Conservation (phyloP, 2,888 invertebrate species). For the Altica lythri region DNA sequence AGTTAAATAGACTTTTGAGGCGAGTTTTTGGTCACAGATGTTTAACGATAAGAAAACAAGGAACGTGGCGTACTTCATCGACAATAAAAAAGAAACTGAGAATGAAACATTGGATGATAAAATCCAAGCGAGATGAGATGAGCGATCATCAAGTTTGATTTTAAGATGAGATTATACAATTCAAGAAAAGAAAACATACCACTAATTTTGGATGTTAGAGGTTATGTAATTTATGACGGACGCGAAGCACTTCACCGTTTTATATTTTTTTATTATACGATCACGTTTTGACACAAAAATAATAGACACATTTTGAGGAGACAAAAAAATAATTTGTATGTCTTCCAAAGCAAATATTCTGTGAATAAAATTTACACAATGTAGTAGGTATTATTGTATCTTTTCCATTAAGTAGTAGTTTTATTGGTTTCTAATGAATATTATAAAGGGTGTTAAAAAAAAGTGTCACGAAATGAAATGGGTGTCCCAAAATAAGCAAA, state of each 20-base stretch:
- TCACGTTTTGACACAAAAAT: too few relatives aligned
- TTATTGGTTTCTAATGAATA: too few relatives aligned
- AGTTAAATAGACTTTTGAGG: conserved; percentile 43
- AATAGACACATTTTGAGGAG: too few relatives aligned
- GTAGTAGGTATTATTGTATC: too few relatives aligned
- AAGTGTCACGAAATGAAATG: too few relatives aligned
- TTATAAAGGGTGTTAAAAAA: too few relatives aligned
- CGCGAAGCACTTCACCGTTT: conserved; percentile 8
- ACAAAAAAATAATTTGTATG: too few relatives aligned
- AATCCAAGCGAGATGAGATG: conserved; percentile 20
- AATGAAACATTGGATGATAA: conserved; percentile 20
- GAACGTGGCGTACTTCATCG: conserved; percentile 37
- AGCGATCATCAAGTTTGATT: conserved; percentile 24
- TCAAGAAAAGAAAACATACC: conserved; percentile 18
- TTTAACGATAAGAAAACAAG: conserved; percentile 42
- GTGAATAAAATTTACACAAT: too few relatives aligned
- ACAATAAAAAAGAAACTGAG: conserved; percentile 31
- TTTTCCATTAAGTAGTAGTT: too few relatives aligned
- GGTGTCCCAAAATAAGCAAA: too few relatives aligned
- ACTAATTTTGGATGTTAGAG: conserved; percentile 19
- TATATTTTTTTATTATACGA: conserved; percentile 1
- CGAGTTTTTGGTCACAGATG: conserved; percentile 40
- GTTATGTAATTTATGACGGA: conserved; percentile 22
- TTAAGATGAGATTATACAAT: conserved; percentile 19
- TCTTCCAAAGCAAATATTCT: too few relatives aligned